Base-by-base conservation (phyloP, 2,888 invertebrate species). In the Lycocerus yunnanus region DNA sequence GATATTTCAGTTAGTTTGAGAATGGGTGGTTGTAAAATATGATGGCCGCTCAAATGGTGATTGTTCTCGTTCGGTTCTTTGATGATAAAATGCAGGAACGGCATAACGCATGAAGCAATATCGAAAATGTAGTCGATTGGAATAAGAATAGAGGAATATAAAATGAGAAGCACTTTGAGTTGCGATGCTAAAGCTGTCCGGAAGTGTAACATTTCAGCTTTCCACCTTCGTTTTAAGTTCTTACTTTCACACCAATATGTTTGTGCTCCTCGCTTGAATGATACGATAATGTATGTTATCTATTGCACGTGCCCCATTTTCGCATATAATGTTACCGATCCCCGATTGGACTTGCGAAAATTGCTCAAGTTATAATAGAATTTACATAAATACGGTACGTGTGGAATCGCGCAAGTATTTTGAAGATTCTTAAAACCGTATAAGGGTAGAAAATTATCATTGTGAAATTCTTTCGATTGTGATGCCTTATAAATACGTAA, bases 21-120 rank as follows among this genome's bases (percentile, higher is more conserved):
- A 78, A 78, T 77, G 80, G 77, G 66, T 63, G 79, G 80, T 76
- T 78, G 80, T 80, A 81, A 81, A 80, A 79, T 78, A 80, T 80
- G 82, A 82, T 82, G 80, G 82, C 79, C 80, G 81, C 77, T 79
- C 78, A 80, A 83, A 83, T 83, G 82, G 83, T 81, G 84, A 83
- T 83, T 84, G 83, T 82, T 81, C 78, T 79, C 69, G 79, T 79
- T 79, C 77, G 78, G 80, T 79, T 80, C 78, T 81, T 81, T 81
- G 83, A 84, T 83, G 83, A 83, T 83, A 82, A 82, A 83, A 81
- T 83, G 82, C 81, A 82, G 78, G 79, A 81, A 78, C 78, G 81
- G 81, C 82, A 83, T 82, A 83, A 84, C 83, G 82, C 83, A 82
- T 80, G 79, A 80, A 80, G 81, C 82, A 82, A 84, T 83, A 84